phyloP scores from a whole-genome alignment of 2,797 vertebrate genomes.

The Cuniculus paca region DNA sequence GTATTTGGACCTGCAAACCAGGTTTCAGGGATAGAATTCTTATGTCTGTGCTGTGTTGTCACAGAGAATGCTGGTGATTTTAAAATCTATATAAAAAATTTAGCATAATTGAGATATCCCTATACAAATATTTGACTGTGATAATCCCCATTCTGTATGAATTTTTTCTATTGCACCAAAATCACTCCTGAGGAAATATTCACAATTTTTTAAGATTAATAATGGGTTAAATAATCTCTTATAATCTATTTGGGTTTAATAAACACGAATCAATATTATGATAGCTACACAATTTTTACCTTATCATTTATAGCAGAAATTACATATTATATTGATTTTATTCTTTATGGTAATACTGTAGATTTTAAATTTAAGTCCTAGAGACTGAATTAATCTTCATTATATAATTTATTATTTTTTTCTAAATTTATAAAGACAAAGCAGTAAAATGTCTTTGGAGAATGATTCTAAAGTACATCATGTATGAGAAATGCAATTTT shows the following conservation, averaged over 20 bases:
- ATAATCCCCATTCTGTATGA: too few species aligned
- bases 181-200: too few species aligned
- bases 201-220: neutral
- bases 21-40: too few species aligned
- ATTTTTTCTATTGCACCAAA: too few species aligned
- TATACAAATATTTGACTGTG: too few species aligned
- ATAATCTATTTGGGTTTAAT: neutral
- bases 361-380: neutral
- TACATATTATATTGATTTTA: neutral
- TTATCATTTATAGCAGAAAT: neutral
- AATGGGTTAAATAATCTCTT: neutral
- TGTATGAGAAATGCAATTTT: too few species aligned
- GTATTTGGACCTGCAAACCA: too few species aligned
- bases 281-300: neutral
- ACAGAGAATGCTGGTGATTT: too few species aligned
- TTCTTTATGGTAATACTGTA: neutral
- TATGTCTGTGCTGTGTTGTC: too few species aligned
- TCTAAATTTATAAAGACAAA: neutral
- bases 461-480: too few species aligned
- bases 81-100: too few species aligned
- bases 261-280: neutral
- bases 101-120: too few species aligned
- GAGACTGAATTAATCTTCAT: neutral
- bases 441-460: neutral
- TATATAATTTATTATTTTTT: neutral